phyloP scores from a whole-genome alignment of 2,797 vertebrate species.

The Capromys pilorides region DNA sequence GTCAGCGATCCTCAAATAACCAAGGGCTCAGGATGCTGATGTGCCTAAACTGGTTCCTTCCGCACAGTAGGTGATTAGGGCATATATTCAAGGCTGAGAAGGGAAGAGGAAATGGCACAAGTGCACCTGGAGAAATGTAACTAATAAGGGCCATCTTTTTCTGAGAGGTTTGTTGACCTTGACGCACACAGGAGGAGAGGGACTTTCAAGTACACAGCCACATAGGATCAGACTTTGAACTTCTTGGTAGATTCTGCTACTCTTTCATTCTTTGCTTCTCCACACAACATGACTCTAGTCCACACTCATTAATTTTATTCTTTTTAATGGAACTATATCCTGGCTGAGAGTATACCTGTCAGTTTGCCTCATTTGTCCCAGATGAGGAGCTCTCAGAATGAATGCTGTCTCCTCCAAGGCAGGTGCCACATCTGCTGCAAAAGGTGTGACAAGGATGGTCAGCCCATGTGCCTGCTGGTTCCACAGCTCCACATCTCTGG shows the following conservation, averaged over 20 bases:
- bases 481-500: not conserved
- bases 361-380: not conserved
- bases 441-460: not conserved
- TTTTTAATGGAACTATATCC: not conserved
- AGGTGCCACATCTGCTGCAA: rapidly evolving
- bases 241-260: no score
- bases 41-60: not conserved
- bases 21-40: not conserved
- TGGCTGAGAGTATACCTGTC: not conserved
- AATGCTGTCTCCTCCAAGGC: not conserved
- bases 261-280: no score
- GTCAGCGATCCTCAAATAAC: not conserved
- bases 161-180: not conserved
- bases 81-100: not conserved
- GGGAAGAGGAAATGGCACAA: no score
- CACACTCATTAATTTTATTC: not conserved
- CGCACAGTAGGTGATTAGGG: not conserved
- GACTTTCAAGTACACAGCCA: not conserved
- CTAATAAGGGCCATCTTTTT: not conserved
- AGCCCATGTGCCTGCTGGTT: not conserved
- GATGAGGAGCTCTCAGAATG: not conserved
- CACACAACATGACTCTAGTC: not conserved
- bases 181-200: not conserved
- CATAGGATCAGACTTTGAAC: not conserved
- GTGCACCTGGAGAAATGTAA: no score